These are phyloP conservation scores for Chrysodeixis includens DNA, from an alignment of 2,888 invertebrate species.

Conservation along the genomic window DNA sequence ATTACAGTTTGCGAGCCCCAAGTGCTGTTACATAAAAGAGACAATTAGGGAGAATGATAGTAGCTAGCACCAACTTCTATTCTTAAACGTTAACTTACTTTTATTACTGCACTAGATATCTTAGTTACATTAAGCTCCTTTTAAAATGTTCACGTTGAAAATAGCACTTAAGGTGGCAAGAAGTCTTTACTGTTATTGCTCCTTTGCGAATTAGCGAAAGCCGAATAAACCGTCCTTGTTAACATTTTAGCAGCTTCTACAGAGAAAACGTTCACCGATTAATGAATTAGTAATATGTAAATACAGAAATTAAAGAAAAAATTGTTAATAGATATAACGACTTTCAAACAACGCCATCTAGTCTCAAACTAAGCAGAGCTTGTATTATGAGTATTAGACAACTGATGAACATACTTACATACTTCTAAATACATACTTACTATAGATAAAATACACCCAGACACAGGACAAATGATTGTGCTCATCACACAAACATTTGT, in stretches of 20 bases:
- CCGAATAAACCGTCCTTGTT: conserved; percentile 40
- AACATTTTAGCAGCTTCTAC: conserved; percentile 26
- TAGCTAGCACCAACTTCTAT: conserved; percentile 11
- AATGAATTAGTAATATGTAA: too few relatives aligned
- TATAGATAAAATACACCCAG: too few relatives aligned
- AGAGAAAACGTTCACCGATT: neutral
- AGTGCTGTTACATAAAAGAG: conserved; percentile 18
- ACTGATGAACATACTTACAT: too few relatives aligned
- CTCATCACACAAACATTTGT: too few relatives aligned
- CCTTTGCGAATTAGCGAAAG: conserved; percentile 38
- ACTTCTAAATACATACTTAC: too few relatives aligned
- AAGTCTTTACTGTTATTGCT: conserved; percentile 43
- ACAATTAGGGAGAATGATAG: conserved; percentile 38
- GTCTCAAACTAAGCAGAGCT: too few relatives aligned
- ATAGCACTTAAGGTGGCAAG: conserved; percentile 39
- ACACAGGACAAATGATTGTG: too few relatives aligned
- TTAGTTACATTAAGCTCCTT: conserved; percentile 41
- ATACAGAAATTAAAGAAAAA: too few relatives aligned
- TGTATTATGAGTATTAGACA: too few relatives aligned
- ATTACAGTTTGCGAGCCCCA: conserved; percentile 12
- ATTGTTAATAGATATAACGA: too few relatives aligned
- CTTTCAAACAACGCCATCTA: too few relatives aligned
- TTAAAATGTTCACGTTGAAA: conserved; percentile 42
- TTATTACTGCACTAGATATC: conserved; percentile 41
- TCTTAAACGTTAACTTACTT: conserved; percentile 35